These are phyloP conservation scores for Alitta virens DNA, from an alignment of 2,888 invertebrate genomes.

Conservation along the genomic window DNA sequence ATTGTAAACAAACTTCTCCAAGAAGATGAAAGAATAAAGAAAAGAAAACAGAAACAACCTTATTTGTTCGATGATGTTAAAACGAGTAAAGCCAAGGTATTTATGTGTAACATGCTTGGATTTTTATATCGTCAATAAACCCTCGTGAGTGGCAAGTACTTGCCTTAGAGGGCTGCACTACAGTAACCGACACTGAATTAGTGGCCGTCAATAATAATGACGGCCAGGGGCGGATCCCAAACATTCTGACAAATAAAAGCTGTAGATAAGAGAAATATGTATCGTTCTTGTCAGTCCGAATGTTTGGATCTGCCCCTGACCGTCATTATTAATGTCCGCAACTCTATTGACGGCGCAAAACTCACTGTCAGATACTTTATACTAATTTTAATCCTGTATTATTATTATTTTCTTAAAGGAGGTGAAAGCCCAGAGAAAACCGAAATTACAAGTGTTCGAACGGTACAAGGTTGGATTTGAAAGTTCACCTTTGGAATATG, in stretches of 20 bases:
- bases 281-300: too few relatives aligned
- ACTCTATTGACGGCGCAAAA: too few relatives aligned
- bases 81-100: conserved; percentile 43
- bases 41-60: conserved; percentile 44
- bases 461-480: conserved; percentile 2
- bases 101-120: neutral
- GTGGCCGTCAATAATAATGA: neutral
- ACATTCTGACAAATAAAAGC: too few relatives aligned
- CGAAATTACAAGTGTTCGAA: conserved; percentile 40
- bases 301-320: too few relatives aligned
- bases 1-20: conserved; percentile 46
- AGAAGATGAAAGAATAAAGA: conserved; percentile 47
- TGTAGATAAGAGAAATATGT: too few relatives aligned
- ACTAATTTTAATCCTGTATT: too few relatives aligned
- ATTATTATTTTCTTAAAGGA: conserved; percentile 34
- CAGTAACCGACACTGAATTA: neutral
- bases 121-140: too few relatives aligned
- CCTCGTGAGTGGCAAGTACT: too few relatives aligned
- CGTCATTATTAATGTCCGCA: too few relatives aligned
- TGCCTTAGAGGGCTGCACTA: too few relatives aligned
- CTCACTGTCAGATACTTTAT: too few relatives aligned
- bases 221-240: too few relatives aligned
- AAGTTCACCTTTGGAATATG: neutral
- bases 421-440: conserved; percentile 39
- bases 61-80: conserved; percentile 41